Percentiles rank a stretch among this genome's conserved stretches.
These are phyloP conservation scores for Furcifer pardalis DNA, from an alignment of 2,797 vertebrate species.

Conservation along the genomic window DNA sequence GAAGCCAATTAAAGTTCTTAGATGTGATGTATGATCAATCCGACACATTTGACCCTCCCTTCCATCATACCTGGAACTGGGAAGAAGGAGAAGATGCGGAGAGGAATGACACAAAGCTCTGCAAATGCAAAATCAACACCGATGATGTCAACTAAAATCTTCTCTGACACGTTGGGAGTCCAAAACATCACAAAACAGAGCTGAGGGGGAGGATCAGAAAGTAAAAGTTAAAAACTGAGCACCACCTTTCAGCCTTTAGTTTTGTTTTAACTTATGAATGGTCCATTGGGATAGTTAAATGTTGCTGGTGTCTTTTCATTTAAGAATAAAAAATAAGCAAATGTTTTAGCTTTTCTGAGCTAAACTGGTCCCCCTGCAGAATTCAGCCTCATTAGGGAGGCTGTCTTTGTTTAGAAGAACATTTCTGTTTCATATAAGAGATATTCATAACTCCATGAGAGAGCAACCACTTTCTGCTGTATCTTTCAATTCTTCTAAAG, in stretches of 20 bases:
- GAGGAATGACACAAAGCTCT: slow-evolving; percentile 89
- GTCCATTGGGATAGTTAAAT: not conserved
- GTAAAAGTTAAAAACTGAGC: slow-evolving; percentile 33
- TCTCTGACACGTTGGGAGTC: slow-evolving; percentile 92
- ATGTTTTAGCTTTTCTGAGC: not conserved
- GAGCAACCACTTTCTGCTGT: not conserved
- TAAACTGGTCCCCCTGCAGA: not conserved
- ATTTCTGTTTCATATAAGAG: not conserved
- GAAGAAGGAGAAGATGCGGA: slow-evolving; percentile 97
- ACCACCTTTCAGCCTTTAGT: not conserved
- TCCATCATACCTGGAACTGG: slow-evolving; percentile 88
- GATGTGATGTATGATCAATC: not conserved
- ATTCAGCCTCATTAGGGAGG: not conserved
- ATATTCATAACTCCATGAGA: not conserved
- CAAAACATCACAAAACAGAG: slow-evolving; percentile 97
- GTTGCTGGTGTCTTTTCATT: not conserved
- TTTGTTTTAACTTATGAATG: not conserved
- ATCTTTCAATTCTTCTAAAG: not conserved
- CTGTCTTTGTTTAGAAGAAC: not conserved
- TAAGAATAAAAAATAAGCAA: not conserved
- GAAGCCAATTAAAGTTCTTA: not conserved
- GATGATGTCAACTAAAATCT: slow-evolving; percentile 93
- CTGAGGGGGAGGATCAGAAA: slow-evolving; percentile 69
- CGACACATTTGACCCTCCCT: not conserved
- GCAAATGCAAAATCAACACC: slow-evolving; percentile 92